Evolutionary conservation across 2,797 vertebrate species (phyloP).

Genomic region (Sebastes jordani): DNA sequence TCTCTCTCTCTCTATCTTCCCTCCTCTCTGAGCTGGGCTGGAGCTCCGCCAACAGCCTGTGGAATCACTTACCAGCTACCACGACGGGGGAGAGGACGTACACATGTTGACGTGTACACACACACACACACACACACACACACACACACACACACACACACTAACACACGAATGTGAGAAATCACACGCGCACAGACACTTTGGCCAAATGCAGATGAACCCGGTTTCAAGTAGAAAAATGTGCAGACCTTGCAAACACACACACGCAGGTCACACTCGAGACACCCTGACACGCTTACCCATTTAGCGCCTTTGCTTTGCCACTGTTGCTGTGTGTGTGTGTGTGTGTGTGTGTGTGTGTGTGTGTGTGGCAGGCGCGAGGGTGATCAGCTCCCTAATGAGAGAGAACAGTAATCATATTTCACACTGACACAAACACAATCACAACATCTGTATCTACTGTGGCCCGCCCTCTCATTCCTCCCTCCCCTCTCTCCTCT

Average conservation of each 20-base stretch:
- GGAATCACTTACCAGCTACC: conserved; percentile 76
- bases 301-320: conserved; percentile 36
- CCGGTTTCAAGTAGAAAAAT: conserved; percentile 26
- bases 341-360: conserved; percentile 19
- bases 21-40: conserved; percentile 57
- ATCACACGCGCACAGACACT: neutral
- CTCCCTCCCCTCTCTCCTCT: neutral
- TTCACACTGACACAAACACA: conserved; percentile 80
- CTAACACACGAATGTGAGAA: neutral
- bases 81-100: conserved; percentile 40
- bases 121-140: neutral
- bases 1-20: conserved; percentile 20
- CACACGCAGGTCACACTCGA: conserved; percentile 9
- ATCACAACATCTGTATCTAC: conserved; percentile 78
- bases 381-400: conserved; percentile 79
- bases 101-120: conserved; percentile 24
- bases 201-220: conserved; percentile 1
- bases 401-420: conserved; percentile 81
- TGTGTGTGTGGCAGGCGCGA: conserved; percentile 13
- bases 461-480: conserved; percentile 33
- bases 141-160: neutral
- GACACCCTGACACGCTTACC: conserved; percentile 16
- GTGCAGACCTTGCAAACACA: conserved; percentile 27
- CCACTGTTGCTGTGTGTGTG: conserved; percentile 10
- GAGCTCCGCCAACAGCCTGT: conserved; percentile 78